Evolutionary conservation across 1,140 invertebrate genomes (phyloP).

Genomic region (Homarus americanus): DNA sequence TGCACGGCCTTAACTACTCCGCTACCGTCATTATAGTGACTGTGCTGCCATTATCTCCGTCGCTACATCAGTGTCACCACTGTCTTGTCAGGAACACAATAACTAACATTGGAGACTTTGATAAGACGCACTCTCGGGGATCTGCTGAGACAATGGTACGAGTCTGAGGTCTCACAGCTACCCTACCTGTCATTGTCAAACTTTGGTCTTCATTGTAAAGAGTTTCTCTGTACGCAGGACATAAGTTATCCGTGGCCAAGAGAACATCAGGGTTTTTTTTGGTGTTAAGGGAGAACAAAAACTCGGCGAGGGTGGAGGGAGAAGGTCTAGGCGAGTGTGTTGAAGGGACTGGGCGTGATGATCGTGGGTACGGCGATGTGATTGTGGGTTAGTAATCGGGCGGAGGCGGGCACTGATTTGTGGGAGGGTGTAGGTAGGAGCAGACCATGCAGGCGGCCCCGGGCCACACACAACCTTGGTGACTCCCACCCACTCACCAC

Average conservation of each 20-base stretch:
- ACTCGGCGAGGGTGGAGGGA: background rate
- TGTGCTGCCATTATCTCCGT: background rate
- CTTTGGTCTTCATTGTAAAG: too few relatives aligned
- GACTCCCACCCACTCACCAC: background rate
- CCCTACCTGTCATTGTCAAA: too few relatives aligned
- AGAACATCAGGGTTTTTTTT: too few relatives aligned
- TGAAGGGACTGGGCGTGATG: too few relatives aligned
- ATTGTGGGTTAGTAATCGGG: background rate
- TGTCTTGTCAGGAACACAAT: background rate
- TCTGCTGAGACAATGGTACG: too few relatives aligned
- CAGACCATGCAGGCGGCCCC: background rate
- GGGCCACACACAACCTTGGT: constrained; percentile 32
- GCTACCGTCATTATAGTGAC: background rate
- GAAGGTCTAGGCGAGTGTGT: background rate
- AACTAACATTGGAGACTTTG: background rate
- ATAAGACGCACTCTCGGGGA: too few relatives aligned
- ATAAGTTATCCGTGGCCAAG: too few relatives aligned
- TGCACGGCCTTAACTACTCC: background rate
- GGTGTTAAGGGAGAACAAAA: too few relatives aligned
- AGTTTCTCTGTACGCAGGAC: too few relatives aligned
- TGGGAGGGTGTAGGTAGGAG: constrained; percentile 16
- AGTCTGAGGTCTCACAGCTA: too few relatives aligned
- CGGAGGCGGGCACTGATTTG: constrained; percentile 20
- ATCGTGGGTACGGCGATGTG: background rate
- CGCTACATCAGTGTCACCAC: background rate